Conservation (phyloP, 2,113 vertebrate genomes). For the Zosterops pallidus region DNA sequence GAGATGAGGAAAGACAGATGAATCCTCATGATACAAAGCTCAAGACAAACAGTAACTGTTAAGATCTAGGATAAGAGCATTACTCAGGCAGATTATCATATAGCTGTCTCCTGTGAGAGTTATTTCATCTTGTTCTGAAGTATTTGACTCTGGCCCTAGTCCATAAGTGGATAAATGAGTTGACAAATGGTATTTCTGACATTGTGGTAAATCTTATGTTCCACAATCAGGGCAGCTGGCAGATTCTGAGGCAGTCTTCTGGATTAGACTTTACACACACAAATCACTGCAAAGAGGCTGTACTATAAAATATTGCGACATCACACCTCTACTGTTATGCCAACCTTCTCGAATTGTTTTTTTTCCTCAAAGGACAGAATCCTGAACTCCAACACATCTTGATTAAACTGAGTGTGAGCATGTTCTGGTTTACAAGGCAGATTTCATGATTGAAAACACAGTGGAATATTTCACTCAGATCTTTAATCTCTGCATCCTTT, state of each 20-base stretch:
- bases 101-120: conserved; percentile 21
- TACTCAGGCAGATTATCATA: conserved; percentile 16
- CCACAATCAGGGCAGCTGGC: neutral
- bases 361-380: neutral
- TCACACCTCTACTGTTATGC: neutral
- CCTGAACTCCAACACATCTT: neutral
- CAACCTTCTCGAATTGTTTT: neutral
- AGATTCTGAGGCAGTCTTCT: neutral
- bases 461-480: neutral
- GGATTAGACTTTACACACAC: neutral
- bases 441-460: neutral
- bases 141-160: neutral
- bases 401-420: neutral
- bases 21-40: neutral
- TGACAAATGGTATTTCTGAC: conserved; percentile 45
- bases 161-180: conserved; percentile 23
- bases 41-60: neutral
- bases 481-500: neutral
- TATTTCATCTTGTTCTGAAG: conserved; percentile 15
- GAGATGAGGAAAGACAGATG: neutral
- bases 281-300: conserved; percentile 1
- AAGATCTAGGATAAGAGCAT: conserved; percentile 17
- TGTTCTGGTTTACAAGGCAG: neutral
- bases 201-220: conserved; percentile 20
- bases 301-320: neutral